Base-by-base conservation (phyloP, 2,113 vertebrate species). In the Elgaria multicarinata region DNA sequence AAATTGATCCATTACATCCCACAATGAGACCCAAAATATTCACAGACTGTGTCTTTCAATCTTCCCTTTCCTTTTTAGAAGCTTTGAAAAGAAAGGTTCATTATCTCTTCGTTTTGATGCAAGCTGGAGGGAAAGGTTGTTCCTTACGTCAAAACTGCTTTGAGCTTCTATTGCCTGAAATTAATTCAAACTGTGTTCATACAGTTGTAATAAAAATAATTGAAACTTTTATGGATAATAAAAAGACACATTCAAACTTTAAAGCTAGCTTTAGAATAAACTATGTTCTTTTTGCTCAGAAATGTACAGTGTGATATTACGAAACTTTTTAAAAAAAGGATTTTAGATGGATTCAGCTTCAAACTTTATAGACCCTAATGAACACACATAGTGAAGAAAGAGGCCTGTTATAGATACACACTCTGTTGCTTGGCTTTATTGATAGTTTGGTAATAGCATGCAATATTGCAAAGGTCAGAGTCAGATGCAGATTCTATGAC, bases 191-290 rank as follows among this genome's bases (percentile, higher is more conserved):
- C 77, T 94, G 74, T 88, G 90, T 88, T 92, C 90, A 67, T 94
- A 46, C 1, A 92, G 39, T n/a, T 90, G 6, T 78, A 95, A 91
- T 95, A 95, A 96, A 97, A 95, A 94, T 92, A 97, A 95, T 93
- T 93, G 81, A 95, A 97, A 91, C 5, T 18, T 94, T 95, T 96
- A 93, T 91, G 55, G 81, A 89, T 86, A 92, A 91, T 94, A 94
- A 93, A 95, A 92, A 87, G 39, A 91, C 0, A 9, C 67, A n/a
- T 71, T 71, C 28, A 71, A 71, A 14, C 33, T 33, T 71, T 10
- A 71, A 96, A 94, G 16, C 46, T 92, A 91, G 26, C 84, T 93
- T 96, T 94, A 28, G 44, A 94, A 66, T 91, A 90, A 94, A 62
- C 26, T 80, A 88, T 93, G 42, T 89, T 85, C 85, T 96, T 96